These are phyloP conservation scores for Protomyctophum bolini DNA, from an alignment of 2,113 vertebrate genomes.

Conservation along the genomic window DNA sequence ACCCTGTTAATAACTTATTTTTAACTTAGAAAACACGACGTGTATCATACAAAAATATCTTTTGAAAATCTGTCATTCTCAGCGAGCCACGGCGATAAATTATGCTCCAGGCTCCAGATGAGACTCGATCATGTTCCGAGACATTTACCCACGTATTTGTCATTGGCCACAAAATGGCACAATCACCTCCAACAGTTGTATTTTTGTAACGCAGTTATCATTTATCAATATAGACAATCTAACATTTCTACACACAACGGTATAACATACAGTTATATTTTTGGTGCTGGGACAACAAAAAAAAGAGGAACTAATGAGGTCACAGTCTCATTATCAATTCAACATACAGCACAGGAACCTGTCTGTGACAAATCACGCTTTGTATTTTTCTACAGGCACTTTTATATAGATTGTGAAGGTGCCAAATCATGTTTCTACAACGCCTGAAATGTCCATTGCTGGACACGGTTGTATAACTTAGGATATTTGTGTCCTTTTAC, in stretches of 20 bases:
- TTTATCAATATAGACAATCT: slow-evolving; percentile 36
- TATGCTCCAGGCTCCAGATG: background rate
- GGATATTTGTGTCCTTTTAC: slow-evolving; percentile 21
- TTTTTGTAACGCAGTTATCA: slow-evolving; percentile 22
- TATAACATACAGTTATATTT: slow-evolving; percentile 24
- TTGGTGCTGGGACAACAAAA: slow-evolving; percentile 36
- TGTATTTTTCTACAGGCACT: slow-evolving; percentile 16
- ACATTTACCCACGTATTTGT: background rate
- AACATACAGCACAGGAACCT: slow-evolving; percentile 13
- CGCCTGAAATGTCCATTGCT: slow-evolving; percentile 24
- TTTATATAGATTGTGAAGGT: slow-evolving; percentile 40
- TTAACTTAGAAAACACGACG: too few relatives aligned
- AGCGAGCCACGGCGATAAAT: too few relatives aligned
- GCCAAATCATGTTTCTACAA: slow-evolving; percentile 36
- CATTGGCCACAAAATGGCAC: slow-evolving; percentile 26
- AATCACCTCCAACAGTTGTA: slow-evolving; percentile 28
- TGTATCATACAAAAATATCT: too few relatives aligned
- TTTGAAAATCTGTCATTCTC: too few relatives aligned
- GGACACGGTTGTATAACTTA: slow-evolving; percentile 14
- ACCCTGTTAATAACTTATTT: too few relatives aligned
- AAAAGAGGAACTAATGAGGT: slow-evolving; percentile 13
- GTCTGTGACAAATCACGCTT: slow-evolving; percentile 6
- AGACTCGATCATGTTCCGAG: background rate
- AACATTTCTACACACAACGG: slow-evolving; percentile 19
- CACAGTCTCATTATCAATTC: slow-evolving; percentile 23